A percentile compares a stretch with the other conserved stretches of the same genome.
These are phyloP conservation scores for Incurvaria masculella DNA, from an alignment of 2,888 invertebrate species.

Conservation along the genomic window DNA sequence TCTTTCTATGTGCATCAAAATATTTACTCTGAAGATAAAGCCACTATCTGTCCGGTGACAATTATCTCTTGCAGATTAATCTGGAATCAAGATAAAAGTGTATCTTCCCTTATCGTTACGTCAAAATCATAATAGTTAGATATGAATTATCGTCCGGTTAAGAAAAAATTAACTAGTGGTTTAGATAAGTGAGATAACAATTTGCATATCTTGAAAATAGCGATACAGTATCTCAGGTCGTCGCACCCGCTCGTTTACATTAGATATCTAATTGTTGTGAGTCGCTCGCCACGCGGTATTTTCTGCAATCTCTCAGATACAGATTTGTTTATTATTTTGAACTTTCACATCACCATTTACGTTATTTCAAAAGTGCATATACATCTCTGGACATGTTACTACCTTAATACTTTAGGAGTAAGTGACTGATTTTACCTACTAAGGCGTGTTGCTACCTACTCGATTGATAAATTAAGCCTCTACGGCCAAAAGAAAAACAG, in stretches of 20 bases:
- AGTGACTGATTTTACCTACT: no score
- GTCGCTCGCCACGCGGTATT: no score
- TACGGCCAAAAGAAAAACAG: no score
- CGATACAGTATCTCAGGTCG: conserved; percentile 37
- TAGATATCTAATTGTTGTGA: not conserved
- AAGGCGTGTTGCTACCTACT: no score
- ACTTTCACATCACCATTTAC: no score
- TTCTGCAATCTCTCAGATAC: no score
- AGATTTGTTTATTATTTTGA: no score
- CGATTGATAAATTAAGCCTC: no score
- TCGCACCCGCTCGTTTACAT: conserved; percentile 22
- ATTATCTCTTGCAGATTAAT: not conserved
- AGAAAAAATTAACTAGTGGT: conserved; percentile 41
- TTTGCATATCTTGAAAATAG: conserved; percentile 45
- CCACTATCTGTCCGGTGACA: not conserved
- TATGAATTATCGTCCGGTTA: not conserved
- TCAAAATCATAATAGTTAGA: not conserved
- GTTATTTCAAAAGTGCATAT: no score
- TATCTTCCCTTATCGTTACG: not conserved
- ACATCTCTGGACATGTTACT: no score
- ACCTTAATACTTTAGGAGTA: no score
- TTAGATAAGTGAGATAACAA: conserved; percentile 53
- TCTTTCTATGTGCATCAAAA: not conserved
- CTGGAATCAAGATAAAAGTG: not conserved
- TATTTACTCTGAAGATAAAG: not conserved